Evolutionary conservation across 1,140 invertebrate species (phyloP), one percentile per base, ranked within the genome.

Genomic region (Ridgeia piscesae): DNA sequence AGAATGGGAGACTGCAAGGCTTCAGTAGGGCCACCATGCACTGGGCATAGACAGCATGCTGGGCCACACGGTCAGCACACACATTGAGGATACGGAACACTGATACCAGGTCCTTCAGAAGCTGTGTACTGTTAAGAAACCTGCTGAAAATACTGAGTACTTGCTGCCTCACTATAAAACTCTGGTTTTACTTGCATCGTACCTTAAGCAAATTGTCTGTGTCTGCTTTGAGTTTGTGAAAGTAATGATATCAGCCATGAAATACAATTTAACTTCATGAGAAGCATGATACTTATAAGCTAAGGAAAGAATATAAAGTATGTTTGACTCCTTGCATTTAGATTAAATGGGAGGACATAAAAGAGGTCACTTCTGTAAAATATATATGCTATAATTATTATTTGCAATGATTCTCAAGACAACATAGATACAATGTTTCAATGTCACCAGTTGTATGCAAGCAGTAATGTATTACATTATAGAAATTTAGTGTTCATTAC

Each of bases 71-170:
- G 92, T 96, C 95, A 42, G 95, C 95, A 93, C 95, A 96, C 9
- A 95, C 94, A 93, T 96, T 96, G 42, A 96, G 93, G 35, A 96
- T 94, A 91, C 95, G 95, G 92, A 95, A 95, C 17, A 96, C 94
- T 92, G 95, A 94, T 11, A 96, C 94, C 88, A 96, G 93, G 94
- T 96, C 96, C 93, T 95, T 96, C 94, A 96, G 94, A 33, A 95
- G 94, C 95, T 96, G 91, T 88, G 6, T 11, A 91, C 42, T 9
- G 92, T 89, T 34, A 92, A 88, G 91, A 58, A 89, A 34, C 17
- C 14, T 89, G 48, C 34, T 35, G 21, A 91, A 33, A 91, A 6
- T 91, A n/a, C 8, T 14, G 6, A 1, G n/a, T 91, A n/a, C 14
- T n/a, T 91, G 35, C n/a, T 42, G 4, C 21, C 33, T 91, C 8